Evolutionary conservation across 2,797 vertebrate species (phyloP), one percentile per base, ranked within the genome.

Genomic region (Anabas testudineus): DNA sequence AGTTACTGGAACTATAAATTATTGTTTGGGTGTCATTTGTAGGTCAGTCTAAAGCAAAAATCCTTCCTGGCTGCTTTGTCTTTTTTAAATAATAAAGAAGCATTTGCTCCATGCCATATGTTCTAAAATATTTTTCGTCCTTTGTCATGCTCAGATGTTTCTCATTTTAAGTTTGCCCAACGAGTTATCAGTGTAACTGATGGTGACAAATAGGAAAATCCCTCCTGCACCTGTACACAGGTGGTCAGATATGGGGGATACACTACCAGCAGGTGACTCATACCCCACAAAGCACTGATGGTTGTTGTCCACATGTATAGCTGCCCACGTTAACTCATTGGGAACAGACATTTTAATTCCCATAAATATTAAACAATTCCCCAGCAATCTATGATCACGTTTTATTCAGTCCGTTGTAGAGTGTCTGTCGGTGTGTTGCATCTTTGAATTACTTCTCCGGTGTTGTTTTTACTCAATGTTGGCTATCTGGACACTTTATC

Each of bases 381-480:
- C 3, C 12, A 24, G 14, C 43, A 9, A 2, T 2, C 2, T 10
- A 5, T 1, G 3, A n/a, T n/a, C n/a, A n/a, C n/a, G n/a, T n/a
- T 18, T 51, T 19, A 7, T 47, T 36, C 49, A 16, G 12, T 21
- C 12, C 13, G 12, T 61, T 39, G n/a, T 24, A 49, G 16, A 24
- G 48, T 75, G 67, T 59, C 45, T 26, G 8, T 78, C 66, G 34
- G 12, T 63, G 57, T 56, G 73, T 76, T 49, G 36, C 10, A 5
- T 26, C 54, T 76, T 73, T 64, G 47, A 67, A 75, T 32, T 21
- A 43, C 30, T 39, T 48, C 1, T 45, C 49, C 26, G 39, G 67
- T 71, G 72, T 47, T 67, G 28, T 37, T 62, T 67, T 22, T 71
- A 58, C 68, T 68, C 68, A 74, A 60, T 79, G 72, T 45, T 70